These are phyloP conservation scores for Hedychridium roseum DNA, from an alignment of 2,888 invertebrate genomes.

Conservation along the genomic window DNA sequence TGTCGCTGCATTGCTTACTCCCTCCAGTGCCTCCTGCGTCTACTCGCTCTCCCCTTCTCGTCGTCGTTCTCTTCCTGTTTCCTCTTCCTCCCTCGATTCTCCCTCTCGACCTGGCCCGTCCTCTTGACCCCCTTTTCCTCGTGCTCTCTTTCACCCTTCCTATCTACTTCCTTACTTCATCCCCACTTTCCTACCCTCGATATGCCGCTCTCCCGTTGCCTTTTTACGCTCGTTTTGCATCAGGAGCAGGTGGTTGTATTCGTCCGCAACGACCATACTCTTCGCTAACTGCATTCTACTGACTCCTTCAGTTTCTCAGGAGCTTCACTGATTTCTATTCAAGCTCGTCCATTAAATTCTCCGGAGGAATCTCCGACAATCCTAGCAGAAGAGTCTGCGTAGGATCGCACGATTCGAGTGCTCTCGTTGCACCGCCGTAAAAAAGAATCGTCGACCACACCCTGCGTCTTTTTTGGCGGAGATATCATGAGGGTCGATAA, in stretches of 20 bases:
- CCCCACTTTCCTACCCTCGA: not conserved
- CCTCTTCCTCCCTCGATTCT: too few species aligned
- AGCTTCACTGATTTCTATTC: too few species aligned
- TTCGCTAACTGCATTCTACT: not conserved
- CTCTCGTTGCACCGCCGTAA: slow-evolving; percentile 20
- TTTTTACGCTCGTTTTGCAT: slow-evolving; percentile 1
- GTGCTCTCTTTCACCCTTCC: slow-evolving; percentile 2
- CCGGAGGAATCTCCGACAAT: too few species aligned
- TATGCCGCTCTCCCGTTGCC: not conserved
- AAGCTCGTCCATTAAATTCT: too few species aligned
- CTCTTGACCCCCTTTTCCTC: not conserved
- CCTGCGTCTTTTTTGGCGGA: slow-evolving; percentile 30
- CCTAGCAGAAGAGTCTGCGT: not conserved
- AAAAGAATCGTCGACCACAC: slow-evolving; percentile 32
- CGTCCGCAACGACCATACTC: too few species aligned
- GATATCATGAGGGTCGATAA: slow-evolving; percentile 31
- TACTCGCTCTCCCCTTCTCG: slow-evolving; percentile 17
- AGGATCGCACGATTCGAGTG: not conserved
- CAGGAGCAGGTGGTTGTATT: not conserved
- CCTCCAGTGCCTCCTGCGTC: slow-evolving; percentile 17
- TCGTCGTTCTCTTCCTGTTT: slow-evolving; percentile 2
- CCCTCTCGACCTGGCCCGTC: not conserved
- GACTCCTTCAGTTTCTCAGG: not conserved
- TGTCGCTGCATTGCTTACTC: slow-evolving; percentile 39
- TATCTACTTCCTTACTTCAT: not conserved